Percentiles rank a stretch among this genome's conserved stretches.
Conservation (phyloP, 1,140 invertebrate species). For the Diabrotica undecimpunctata region DNA sequence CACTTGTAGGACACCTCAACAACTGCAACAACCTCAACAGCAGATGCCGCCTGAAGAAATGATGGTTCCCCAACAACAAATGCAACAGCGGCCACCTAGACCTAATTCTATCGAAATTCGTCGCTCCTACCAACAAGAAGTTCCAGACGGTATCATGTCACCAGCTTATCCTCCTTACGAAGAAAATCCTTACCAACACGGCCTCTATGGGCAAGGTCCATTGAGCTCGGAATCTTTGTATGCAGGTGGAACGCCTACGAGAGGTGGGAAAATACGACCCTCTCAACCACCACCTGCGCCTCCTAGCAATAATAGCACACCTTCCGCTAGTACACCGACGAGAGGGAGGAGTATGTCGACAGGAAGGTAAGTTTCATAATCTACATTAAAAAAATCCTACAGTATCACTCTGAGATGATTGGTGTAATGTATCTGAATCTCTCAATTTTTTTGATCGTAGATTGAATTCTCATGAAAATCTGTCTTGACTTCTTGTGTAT, state of each 20-base stretch:
- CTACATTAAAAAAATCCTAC: no score
- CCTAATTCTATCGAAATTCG: conserved; percentile 75
- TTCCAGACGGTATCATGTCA: conserved; percentile 52
- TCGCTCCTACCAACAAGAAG: conserved; percentile 62
- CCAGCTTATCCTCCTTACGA: conserved; percentile 43
- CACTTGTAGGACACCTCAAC: conserved; percentile 41
- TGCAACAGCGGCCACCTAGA: conserved; percentile 56
- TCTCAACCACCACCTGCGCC: conserved; percentile 83
- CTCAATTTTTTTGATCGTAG: no score
- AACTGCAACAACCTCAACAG: conserved; percentile 24
- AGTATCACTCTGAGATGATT: no score
- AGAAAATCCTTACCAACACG: conserved; percentile 45
- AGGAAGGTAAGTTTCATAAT: conserved; percentile 57
- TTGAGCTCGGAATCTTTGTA: conserved; percentile 48
- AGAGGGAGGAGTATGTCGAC: conserved; percentile 63
- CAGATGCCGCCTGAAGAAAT: conserved; percentile 18
- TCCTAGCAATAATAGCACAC: conserved; percentile 68
- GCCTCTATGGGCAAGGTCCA: conserved; percentile 42
- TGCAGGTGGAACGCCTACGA: conserved; percentile 53
- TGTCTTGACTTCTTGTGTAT: no score
- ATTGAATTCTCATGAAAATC: no score
- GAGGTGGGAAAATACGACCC: conserved; percentile 63
- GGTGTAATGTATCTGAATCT: no score
- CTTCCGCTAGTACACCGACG: conserved; percentile 68
- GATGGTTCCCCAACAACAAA: conserved; percentile 16